These are phyloP conservation scores for Lasioglossum calceatum DNA, from an alignment of 2,888 invertebrate genomes.

Conservation along the genomic window DNA sequence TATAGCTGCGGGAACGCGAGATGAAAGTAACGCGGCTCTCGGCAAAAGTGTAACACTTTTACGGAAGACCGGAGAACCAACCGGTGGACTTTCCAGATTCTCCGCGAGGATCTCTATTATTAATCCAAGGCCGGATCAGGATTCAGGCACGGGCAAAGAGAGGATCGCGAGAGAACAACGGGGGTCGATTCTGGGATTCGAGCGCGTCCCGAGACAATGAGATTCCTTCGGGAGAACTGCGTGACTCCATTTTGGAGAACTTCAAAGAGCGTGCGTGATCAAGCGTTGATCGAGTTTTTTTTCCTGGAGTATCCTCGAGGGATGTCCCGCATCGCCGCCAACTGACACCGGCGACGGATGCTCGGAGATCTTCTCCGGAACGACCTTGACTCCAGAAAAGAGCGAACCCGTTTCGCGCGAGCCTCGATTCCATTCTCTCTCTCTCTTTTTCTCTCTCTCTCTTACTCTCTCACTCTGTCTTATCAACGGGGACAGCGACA, in stretches of 20 bases:
- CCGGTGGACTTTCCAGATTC: constrained; percentile 16
- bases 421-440: background rate
- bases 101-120: constrained; percentile 13
- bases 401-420: constrained; percentile 46
- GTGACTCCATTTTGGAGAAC: constrained; percentile 62
- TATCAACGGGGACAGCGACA: background rate
- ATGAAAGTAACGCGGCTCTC: constrained; percentile 61
- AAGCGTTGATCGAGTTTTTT: background rate
- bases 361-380: constrained; percentile 55
- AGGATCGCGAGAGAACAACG: background rate
- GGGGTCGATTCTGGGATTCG: background rate
- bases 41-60: constrained; percentile 56
- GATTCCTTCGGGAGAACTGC: background rate
- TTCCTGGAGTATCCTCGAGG: constrained; percentile 29
- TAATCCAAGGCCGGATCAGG: constrained; percentile 26
- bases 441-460: background rate
- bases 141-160: background rate
- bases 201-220: background rate
- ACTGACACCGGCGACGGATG: background rate
- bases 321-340: background rate
- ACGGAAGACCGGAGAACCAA: constrained; percentile 39
- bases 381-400: constrained; percentile 65
- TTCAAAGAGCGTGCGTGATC: background rate
- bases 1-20: constrained; percentile 26
- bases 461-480: background rate